Evolutionary conservation across 2,888 invertebrate genomes (phyloP).

Genomic region (Troilus luridus): DNA sequence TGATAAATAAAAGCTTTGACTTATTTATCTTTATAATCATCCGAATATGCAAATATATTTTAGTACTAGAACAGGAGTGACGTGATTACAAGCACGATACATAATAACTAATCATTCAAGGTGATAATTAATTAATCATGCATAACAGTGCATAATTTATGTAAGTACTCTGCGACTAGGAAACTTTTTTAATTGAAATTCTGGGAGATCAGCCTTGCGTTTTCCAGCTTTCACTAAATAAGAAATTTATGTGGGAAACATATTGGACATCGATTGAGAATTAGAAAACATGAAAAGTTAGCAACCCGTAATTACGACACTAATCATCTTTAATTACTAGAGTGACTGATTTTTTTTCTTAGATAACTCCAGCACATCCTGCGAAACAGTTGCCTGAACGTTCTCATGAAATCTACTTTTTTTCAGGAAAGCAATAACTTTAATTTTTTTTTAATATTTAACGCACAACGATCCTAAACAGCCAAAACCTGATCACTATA

Average conservation of each 20-base stretch:
- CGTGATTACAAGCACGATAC: neutral
- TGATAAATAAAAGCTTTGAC: neutral
- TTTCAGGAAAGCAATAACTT: neutral
- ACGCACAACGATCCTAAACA: too few relatives aligned
- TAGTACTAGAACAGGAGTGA: too few relatives aligned
- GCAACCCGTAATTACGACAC: neutral
- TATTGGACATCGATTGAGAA: neutral
- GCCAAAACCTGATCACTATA: too few relatives aligned
- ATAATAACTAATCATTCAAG: neutral
- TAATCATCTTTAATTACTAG: neutral
- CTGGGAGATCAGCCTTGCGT: neutral
- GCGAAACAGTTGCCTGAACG: neutral
- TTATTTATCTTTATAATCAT: neutral
- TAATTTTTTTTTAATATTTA: too few relatives aligned
- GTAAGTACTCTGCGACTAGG: neutral
- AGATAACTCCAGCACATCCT: neutral
- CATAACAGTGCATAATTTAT: neutral
- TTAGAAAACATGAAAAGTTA: neutral
- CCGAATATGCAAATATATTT: neutral
- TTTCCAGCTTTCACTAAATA: neutral
- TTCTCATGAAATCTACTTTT: neutral
- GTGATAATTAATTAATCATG: neutral
- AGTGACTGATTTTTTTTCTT: neutral
- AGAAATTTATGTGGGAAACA: slow-evolving; percentile 24
- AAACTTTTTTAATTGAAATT: neutral